Conservation (phyloP, 2,888 invertebrate genomes). For the Cyclophora punctaria region DNA sequence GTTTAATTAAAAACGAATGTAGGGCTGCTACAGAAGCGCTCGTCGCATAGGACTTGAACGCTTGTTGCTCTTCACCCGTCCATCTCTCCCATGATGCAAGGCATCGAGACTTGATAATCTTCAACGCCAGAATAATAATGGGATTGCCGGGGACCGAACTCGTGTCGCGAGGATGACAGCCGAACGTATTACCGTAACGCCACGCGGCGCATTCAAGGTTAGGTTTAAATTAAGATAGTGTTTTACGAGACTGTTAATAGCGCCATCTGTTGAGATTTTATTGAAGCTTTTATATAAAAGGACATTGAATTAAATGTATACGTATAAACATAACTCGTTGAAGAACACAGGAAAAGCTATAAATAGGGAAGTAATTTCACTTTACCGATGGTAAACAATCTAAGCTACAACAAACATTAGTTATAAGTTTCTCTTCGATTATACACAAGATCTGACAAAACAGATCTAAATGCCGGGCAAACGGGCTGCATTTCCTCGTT, state of each 20-base stretch:
- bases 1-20: slow-evolving; percentile 24
- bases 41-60: slow-evolving; percentile 55
- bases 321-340: too few relatives aligned
- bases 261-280: slow-evolving; percentile 39
- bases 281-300: too few relatives aligned
- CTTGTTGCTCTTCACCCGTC: slow-evolving; percentile 69
- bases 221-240: slow-evolving; percentile 12
- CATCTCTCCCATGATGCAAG: slow-evolving; percentile 49
- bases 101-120: slow-evolving; percentile 34
- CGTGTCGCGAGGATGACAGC: slow-evolving; percentile 1
- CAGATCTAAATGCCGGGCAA: slow-evolving; percentile 12
- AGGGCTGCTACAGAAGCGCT: slow-evolving; percentile 67
- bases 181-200: slow-evolving; percentile 11
- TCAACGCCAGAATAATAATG: slow-evolving; percentile 38
- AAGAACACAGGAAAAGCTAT: too few relatives aligned
- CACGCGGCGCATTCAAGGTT: background rate
- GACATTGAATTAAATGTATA: too few relatives aligned
- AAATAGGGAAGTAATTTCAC: slow-evolving; percentile 8
- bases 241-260: slow-evolving; percentile 9
- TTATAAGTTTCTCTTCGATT: slow-evolving; percentile 4
- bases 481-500: slow-evolving; percentile 18
- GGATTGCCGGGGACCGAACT: slow-evolving; percentile 38
- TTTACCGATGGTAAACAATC: too few relatives aligned
- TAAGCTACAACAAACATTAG: background rate
- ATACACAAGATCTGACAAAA: slow-evolving; percentile 6